Evolutionary conservation across 2,797 vertebrate genomes (phyloP).

Genomic region (Molossus molossus): DNA sequence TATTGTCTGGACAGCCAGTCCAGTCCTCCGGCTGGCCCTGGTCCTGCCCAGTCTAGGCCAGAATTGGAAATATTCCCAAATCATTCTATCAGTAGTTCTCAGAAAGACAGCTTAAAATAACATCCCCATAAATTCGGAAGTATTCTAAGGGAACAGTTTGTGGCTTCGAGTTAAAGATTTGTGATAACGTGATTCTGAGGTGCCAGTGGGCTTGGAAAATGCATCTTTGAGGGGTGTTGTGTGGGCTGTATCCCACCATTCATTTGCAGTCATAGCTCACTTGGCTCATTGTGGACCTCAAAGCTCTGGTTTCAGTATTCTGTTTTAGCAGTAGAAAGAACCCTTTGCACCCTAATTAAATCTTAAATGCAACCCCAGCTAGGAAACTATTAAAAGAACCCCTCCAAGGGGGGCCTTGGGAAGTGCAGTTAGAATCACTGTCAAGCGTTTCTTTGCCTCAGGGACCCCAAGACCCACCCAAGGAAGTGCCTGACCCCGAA

Average conservation of each 20-base stretch:
- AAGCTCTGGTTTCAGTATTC: not conserved
- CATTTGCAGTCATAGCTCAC: not conserved
- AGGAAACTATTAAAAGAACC: not conserved
- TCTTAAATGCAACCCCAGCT: not conserved
- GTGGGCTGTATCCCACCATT: not conserved
- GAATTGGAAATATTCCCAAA: not conserved
- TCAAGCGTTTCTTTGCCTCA: no score
- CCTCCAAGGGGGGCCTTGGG: not conserved
- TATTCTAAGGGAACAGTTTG: not conserved
- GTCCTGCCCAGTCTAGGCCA: not conserved
- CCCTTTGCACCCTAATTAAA: not conserved
- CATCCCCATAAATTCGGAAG: not conserved
- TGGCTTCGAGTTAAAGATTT: not conserved
- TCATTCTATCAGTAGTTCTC: not conserved
- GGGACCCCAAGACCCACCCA: not conserved
- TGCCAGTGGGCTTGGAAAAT: not conserved
- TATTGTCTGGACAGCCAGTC: not conserved
- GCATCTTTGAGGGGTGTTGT: not conserved
- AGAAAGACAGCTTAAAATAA: not conserved
- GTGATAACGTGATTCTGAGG: not conserved
- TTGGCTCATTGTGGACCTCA: not conserved
- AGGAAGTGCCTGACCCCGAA: not conserved
- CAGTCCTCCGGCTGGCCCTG: not conserved
- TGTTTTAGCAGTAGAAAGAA: not conserved
- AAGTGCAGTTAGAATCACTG: not conserved